A percentile compares a stretch with the other conserved stretches of the same genome.
Evolutionary conservation across 2,797 vertebrate species (phyloP).

Genomic region (Periophthalmus magnuspinnatus): DNA sequence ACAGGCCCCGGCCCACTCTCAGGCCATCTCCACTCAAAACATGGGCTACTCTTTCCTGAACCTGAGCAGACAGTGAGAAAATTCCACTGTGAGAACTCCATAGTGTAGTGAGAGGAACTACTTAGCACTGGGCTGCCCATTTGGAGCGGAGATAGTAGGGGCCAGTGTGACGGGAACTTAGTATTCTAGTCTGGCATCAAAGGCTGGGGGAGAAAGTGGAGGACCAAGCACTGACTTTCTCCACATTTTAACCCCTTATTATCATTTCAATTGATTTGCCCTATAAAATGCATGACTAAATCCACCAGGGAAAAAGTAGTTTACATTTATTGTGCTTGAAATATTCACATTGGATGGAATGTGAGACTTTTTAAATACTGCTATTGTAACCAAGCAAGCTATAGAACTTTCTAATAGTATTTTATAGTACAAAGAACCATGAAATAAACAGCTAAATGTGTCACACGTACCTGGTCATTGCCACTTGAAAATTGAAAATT

Average conservation of each 20-base stretch:
- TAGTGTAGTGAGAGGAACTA: not conserved
- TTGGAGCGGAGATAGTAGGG: slow-evolving; percentile 4
- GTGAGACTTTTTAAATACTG: no score
- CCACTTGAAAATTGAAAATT: no score
- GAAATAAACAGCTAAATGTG: no score
- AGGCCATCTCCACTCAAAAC: slow-evolving; percentile 8
- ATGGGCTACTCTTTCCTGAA: slow-evolving; percentile 3
- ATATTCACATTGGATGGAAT: no score
- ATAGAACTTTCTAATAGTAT: no score
- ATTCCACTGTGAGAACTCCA: slow-evolving; percentile 8
- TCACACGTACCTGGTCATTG: no score
- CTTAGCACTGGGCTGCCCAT: not conserved
- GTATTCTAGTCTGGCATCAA: slow-evolving; percentile 7
- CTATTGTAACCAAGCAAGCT: no score
- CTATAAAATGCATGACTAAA: not conserved
- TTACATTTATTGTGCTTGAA: no score
- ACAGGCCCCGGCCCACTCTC: slow-evolving; percentile 5
- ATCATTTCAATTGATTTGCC: not conserved
- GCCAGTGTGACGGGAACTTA: slow-evolving; percentile 5
- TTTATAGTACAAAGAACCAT: no score
- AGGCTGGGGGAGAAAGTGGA: not conserved
- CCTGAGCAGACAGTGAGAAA: slow-evolving; percentile 10
- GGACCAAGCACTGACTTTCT: not conserved
- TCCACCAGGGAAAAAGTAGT: no score
- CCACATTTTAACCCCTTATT: not conserved